These are phyloP conservation scores for Colius striatus DNA, from an alignment of 2,113 vertebrate species.

Conservation along the genomic window DNA sequence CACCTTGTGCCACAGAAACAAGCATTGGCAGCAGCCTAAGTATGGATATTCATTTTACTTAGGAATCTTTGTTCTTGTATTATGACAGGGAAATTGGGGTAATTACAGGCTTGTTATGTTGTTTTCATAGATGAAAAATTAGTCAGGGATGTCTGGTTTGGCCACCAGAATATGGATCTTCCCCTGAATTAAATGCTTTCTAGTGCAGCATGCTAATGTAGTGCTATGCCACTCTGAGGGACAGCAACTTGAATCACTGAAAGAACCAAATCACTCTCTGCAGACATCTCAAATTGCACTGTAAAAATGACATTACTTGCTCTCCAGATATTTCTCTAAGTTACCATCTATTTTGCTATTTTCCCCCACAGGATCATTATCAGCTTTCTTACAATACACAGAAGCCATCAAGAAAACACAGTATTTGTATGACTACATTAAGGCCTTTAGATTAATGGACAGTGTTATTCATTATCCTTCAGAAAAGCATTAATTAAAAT, in stretches of 20 bases:
- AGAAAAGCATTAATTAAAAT: neutral
- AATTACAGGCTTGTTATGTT: neutral
- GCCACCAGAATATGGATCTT: neutral
- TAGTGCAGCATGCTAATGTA: neutral
- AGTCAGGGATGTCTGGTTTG: neutral
- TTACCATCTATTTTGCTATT: neutral
- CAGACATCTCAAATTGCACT: neutral
- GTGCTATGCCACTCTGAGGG: neutral
- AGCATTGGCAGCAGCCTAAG: neutral
- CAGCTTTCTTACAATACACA: neutral
- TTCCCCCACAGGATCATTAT: neutral
- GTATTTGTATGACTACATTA: neutral
- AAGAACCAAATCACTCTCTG: neutral
- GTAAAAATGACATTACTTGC: neutral
- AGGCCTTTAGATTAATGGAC: neutral
- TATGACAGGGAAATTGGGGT: neutral
- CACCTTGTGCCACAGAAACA: rapidly evolving
- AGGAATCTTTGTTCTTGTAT: neutral
- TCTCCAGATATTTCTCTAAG: neutral
- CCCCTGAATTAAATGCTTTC: neutral
- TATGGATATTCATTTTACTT: neutral
- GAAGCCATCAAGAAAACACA: neutral
- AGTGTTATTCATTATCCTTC: neutral
- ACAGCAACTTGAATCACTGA: neutral
- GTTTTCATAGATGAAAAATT: neutral